Percentiles rank a stretch among this genome's conserved stretches.
Evolutionary conservation across 2,113 vertebrate genomes (phyloP).

Genomic region (Oceanodroma tethys): DNA sequence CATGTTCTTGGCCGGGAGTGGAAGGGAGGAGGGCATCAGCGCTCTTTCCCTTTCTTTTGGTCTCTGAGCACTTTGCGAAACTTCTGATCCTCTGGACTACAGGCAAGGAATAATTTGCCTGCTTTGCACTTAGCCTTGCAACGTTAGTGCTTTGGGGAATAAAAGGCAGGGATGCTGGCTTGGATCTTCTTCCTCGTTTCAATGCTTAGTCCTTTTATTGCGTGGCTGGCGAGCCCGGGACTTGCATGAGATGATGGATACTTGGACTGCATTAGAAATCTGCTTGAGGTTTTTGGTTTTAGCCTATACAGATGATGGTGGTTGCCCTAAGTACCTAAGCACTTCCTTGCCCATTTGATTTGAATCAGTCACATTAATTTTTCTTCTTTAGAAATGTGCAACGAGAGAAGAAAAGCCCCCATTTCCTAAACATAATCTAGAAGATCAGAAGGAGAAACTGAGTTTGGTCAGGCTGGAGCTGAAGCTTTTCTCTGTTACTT

Average conservation of each 20-base stretch:
- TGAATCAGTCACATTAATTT: background rate
- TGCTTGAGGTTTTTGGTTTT: background rate
- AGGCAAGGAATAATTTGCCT: background rate
- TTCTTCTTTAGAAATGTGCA: background rate
- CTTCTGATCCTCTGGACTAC: background rate
- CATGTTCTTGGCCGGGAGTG: background rate
- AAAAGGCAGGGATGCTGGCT: background rate
- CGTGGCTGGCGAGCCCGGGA: background rate
- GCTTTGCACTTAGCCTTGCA: background rate
- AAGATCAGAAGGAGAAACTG: background rate
- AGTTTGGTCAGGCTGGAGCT: background rate
- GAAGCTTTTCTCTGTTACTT: background rate
- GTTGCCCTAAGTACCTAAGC: background rate
- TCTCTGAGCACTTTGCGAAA: background rate
- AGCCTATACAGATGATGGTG: background rate
- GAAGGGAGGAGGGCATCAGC: background rate
- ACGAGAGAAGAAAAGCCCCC: background rate
- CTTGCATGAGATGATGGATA: background rate
- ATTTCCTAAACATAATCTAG: background rate
- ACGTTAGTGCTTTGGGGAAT: background rate
- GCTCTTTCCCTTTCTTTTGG: background rate
- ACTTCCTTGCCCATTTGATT: background rate
- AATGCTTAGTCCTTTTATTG: background rate
- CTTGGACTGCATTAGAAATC: background rate
- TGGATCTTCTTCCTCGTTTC: background rate